phyloP scores from a whole-genome alignment of 2,797 vertebrate species.

The Australoheros facetus region DNA sequence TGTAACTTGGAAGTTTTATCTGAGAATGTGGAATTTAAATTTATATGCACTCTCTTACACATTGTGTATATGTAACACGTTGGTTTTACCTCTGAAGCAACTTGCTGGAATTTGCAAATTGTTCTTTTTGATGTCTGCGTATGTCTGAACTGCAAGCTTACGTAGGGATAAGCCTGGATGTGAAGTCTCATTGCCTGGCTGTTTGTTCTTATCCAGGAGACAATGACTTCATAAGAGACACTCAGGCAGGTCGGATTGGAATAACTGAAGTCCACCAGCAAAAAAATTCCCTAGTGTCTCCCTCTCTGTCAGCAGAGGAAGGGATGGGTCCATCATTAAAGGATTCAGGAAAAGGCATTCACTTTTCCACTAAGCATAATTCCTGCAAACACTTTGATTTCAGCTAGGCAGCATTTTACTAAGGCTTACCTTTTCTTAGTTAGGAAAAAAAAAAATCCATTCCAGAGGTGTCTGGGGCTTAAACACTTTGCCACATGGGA shows the following conservation, averaged over 20 bases:
- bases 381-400: slow-evolving; percentile 42
- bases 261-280: slow-evolving; percentile 53
- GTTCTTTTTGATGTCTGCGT: slow-evolving; percentile 27
- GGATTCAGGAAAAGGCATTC: slow-evolving; percentile 65
- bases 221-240: slow-evolving; percentile 50
- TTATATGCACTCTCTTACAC: background rate
- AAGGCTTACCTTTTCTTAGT: slow-evolving; percentile 19
- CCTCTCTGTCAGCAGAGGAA: slow-evolving; percentile 56
- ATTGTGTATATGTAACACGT: background rate
- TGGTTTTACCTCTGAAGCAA: slow-evolving; percentile 12
- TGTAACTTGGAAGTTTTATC: background rate
- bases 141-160: slow-evolving; percentile 50
- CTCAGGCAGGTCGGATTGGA: slow-evolving; percentile 54
- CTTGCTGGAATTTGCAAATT: slow-evolving; percentile 36
- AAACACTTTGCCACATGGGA: background rate
- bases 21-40: slow-evolving; percentile 2
- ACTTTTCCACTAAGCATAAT: slow-evolving; percentile 53
- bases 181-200: slow-evolving; percentile 56
- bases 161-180: slow-evolving; percentile 51
- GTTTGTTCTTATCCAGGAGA: slow-evolving; percentile 48
- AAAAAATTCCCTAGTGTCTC: slow-evolving; percentile 46
- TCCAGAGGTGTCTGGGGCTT: background rate
- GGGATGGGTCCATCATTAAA: slow-evolving; percentile 67
- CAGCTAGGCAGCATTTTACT: slow-evolving; percentile 17
- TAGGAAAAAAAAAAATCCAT: background rate